phyloP scores from a whole-genome alignment of 1,140 invertebrate species.

The Coenobita brevimanus region DNA sequence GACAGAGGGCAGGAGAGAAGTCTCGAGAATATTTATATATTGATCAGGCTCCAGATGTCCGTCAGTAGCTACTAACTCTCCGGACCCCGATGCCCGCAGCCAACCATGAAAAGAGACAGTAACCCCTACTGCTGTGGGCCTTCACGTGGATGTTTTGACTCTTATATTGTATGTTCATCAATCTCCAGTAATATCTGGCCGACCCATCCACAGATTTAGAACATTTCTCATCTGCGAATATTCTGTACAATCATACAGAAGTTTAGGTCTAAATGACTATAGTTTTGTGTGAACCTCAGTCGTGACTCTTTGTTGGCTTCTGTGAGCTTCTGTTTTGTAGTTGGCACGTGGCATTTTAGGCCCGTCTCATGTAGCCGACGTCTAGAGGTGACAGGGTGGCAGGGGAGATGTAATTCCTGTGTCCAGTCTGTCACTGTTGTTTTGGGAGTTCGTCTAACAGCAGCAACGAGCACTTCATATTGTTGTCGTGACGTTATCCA shows the following conservation, averaged over 20 bases:
- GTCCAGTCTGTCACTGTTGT: neutral
- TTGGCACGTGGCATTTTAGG: neutral
- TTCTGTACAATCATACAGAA: conserved; percentile 13
- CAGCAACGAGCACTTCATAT: no score
- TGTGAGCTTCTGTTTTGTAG: neutral
- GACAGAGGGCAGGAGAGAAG: no score
- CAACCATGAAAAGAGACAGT: neutral
- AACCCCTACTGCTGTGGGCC: neutral
- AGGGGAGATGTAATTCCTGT: neutral
- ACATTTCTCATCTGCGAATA: conserved; percentile 4
- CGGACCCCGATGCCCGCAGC: no score
- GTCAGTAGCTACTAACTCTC: no score
- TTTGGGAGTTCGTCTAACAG: neutral
- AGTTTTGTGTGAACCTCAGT: neutral
- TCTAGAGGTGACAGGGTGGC: neutral
- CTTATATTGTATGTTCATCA: neutral
- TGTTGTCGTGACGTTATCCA: no score
- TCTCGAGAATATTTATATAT: no score
- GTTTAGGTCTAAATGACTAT: neutral
- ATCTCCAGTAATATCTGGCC: neutral
- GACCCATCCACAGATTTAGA: neutral
- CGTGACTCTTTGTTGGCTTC: neutral
- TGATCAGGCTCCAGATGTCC: no score
- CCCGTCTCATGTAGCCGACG: neutral
- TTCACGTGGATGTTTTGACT: neutral